phyloP scores from a whole-genome alignment of 2,888 invertebrate species.

The Eumacrocentrus americanus region DNA sequence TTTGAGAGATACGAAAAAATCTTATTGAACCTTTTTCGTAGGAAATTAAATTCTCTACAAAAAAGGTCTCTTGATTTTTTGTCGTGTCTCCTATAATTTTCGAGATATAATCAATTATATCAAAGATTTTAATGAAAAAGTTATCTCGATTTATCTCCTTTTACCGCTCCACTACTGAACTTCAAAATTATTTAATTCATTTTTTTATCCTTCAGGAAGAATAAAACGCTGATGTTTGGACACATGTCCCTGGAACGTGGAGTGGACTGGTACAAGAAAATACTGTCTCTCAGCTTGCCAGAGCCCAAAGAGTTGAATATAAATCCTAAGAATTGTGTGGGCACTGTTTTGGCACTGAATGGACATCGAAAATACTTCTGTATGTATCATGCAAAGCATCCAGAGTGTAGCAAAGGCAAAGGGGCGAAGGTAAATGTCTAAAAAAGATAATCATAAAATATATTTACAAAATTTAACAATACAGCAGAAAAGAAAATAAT shows the following conservation, averaged over 20 bases:
- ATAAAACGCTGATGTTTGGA: constrained; percentile 95
- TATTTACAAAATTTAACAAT: no score
- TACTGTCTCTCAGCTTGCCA: constrained; percentile 85
- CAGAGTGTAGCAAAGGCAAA: constrained; percentile 71
- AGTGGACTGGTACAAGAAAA: constrained; percentile 89
- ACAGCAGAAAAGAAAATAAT: background rate
- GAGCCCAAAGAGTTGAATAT: constrained; percentile 84
- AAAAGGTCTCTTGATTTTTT: no score
- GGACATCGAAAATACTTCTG: constrained; percentile 98
- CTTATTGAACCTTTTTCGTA: no score
- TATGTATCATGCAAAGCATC: constrained; percentile 97
- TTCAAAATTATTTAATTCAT: no score
- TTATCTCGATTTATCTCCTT: no score
- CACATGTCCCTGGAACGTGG: constrained; percentile 92
- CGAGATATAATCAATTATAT: background rate
- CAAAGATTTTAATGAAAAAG: background rate
- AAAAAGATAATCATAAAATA: constrained; percentile 15
- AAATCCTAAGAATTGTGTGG: constrained; percentile 95
- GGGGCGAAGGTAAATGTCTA: constrained; percentile 67
- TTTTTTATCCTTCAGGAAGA: constrained; percentile 74
- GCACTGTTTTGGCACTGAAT: constrained; percentile 93
- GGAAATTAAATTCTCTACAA: no score
- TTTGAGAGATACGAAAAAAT: no score
- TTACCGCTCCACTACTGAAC: no score
- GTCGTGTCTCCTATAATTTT: no score